Conservation (phyloP, 2,888 invertebrate species). For the Argynnis bischoffii region DNA sequence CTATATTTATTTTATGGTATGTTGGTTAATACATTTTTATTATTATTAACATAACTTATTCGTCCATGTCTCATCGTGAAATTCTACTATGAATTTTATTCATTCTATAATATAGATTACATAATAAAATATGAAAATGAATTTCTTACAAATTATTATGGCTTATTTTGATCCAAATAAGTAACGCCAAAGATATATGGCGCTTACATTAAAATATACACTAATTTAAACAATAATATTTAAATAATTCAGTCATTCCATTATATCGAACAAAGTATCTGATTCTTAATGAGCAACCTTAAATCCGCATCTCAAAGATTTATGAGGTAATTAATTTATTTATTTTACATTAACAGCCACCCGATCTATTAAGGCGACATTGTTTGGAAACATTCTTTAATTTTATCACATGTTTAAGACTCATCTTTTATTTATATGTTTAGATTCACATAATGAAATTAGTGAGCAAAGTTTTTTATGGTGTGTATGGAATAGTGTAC, state of each 20-base stretch:
- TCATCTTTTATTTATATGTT: constrained; percentile 25
- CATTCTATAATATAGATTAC: background rate
- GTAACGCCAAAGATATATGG: constrained; percentile 28
- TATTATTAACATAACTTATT: no score
- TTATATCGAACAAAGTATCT: constrained; percentile 41
- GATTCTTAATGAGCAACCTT: constrained; percentile 32
- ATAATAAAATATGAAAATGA: constrained; percentile 19
- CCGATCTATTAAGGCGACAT: constrained; percentile 49
- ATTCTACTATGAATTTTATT: no score
- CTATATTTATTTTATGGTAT: no score
- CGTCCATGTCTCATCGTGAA: no score
- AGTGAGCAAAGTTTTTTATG: constrained; percentile 10
- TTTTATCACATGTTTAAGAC: constrained; percentile 33
- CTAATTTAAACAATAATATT: constrained; percentile 38
- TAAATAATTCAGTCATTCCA: constrained; percentile 37
- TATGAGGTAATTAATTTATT: constrained; percentile 57
- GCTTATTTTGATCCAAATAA: constrained; percentile 24
- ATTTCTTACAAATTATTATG: constrained; percentile 33
- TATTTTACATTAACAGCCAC: constrained; percentile 52
- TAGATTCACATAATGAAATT: background rate
- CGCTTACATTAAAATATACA: constrained; percentile 30
- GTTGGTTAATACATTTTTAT: no score
- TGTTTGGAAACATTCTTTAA: constrained; percentile 34
- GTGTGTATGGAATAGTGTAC: no score
- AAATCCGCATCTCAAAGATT: constrained; percentile 48